These are phyloP conservation scores for Argynnis bischoffii DNA, from an alignment of 2,888 invertebrate species.

Conservation along the genomic window DNA sequence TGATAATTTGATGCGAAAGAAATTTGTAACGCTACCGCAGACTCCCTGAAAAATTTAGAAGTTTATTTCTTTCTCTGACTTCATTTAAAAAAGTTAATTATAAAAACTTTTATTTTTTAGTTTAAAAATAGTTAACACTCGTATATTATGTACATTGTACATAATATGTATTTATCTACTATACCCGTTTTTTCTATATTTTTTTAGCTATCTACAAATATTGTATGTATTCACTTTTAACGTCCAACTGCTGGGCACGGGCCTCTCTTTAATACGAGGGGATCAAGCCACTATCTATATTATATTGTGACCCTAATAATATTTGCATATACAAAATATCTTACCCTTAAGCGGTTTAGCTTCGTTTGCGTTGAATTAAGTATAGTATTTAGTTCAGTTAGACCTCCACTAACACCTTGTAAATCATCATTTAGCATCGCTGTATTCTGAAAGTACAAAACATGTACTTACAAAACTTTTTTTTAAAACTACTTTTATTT, in stretches of 20 bases:
- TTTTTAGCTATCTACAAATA: not conserved
- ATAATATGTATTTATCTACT: no score
- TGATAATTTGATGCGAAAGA: slow-evolving; percentile 78
- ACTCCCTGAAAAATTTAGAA: slow-evolving; percentile 81
- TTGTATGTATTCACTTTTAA: no score
- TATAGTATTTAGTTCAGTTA: slow-evolving; percentile 91
- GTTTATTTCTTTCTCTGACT: not conserved
- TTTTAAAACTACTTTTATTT: no score
- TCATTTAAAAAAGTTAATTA: no score
- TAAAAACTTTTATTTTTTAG: no score
- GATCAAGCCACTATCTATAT: no score
- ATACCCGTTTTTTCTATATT: not conserved
- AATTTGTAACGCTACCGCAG: slow-evolving; percentile 88
- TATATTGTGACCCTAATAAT: no score
- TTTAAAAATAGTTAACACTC: no score
- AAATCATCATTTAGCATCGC: slow-evolving; percentile 84
- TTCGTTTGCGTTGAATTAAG: slow-evolving; percentile 92
- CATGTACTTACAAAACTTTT: not conserved
- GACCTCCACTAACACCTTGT: slow-evolving; percentile 86
- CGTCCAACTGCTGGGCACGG: no score
- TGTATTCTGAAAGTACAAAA: slow-evolving; percentile 60
- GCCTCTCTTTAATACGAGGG: no score
- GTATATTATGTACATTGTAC: not conserved
- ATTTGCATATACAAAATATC: slow-evolving; percentile 5
- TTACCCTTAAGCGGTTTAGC: slow-evolving; percentile 91